These are phyloP conservation scores for Dinoponera quadriceps DNA, from an alignment of 1,140 invertebrate genomes.

Conservation along the genomic window DNA sequence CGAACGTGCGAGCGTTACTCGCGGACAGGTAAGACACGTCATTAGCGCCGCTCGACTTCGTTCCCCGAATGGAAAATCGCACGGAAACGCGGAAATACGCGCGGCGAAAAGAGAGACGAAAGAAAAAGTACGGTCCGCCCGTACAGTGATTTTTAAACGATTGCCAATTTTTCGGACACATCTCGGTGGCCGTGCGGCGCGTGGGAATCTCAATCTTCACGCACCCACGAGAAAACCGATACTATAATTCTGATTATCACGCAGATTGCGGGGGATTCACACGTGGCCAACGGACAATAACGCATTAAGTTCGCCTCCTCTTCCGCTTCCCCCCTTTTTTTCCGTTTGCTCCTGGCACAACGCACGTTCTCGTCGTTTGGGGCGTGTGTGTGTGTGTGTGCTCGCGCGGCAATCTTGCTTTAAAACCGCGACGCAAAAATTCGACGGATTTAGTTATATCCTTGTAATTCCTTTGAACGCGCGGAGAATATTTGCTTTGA, in stretches of 20 bases:
- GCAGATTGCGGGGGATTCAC: slow-evolving; percentile 17
- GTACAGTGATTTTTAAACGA: slow-evolving; percentile 10
- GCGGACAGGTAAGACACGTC: neutral
- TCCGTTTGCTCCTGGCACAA: neutral
- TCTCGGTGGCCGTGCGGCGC: neutral
- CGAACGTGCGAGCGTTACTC: neutral
- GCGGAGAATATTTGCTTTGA: slow-evolving; percentile 70
- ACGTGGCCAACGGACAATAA: slow-evolving; percentile 12
- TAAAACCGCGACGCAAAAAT: slow-evolving; percentile 63
- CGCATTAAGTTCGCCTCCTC: neutral
- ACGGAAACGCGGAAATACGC: neutral
- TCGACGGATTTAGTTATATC: slow-evolving; percentile 64
- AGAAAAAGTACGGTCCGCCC: slow-evolving; percentile 18
- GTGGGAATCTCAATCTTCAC: slow-evolving; percentile 35
- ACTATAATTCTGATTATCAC: slow-evolving; percentile 45
- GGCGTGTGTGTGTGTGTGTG: no score
- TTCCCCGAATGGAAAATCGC: no score
- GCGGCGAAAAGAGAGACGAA: no score
- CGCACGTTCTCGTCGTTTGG: slow-evolving; percentile 3
- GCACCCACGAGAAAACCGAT: slow-evolving; percentile 21
- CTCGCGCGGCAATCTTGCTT: slow-evolving; percentile 23
- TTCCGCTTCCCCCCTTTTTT: neutral
- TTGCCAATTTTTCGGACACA: slow-evolving; percentile 24
- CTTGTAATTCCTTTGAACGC: slow-evolving; percentile 64
- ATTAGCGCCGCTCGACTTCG: no score